Conservation (phyloP, 2,797 vertebrate genomes). For the Arremon aurantiirostris region DNA sequence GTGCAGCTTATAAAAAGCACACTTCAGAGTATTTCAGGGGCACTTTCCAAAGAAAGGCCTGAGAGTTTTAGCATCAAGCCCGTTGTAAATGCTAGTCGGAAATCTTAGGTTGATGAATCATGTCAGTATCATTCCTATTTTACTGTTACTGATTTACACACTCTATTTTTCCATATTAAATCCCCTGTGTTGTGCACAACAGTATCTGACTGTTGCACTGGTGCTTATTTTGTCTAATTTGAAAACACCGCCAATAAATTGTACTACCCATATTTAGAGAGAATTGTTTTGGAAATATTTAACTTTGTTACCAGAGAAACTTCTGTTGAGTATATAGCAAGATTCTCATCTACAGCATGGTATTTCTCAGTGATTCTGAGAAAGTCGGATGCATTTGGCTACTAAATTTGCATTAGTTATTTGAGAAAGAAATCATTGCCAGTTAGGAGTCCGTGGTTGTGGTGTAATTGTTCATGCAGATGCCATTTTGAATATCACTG, state of each 20-base stretch:
- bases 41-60: conserved; percentile 22
- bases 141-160: not conserved
- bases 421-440: conserved; percentile 19
- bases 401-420: conserved; percentile 25
- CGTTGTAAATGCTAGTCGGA: not conserved
- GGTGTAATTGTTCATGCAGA: not conserved
- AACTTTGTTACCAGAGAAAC: conserved; percentile 67
- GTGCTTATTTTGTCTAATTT: conserved; percentile 40
- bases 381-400: not conserved
- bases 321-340: not conserved
- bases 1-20: conserved; percentile 32
- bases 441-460: not conserved
- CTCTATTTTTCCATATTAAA: not conserved
- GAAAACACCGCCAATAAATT: conserved; percentile 38
- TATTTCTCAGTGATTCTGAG: not conserved
- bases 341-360: not conserved
- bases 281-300: conserved; percentile 64
- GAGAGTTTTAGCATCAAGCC: not conserved
- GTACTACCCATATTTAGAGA: conserved; percentile 1
- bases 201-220: not conserved
- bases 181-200: not conserved
- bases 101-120: not conserved
- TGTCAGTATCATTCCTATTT: not conserved
- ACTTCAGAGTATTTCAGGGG: not conserved
- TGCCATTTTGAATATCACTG: not conserved